Conservation (phyloP, 1,140 invertebrate species). For the Formica selysi region DNA sequence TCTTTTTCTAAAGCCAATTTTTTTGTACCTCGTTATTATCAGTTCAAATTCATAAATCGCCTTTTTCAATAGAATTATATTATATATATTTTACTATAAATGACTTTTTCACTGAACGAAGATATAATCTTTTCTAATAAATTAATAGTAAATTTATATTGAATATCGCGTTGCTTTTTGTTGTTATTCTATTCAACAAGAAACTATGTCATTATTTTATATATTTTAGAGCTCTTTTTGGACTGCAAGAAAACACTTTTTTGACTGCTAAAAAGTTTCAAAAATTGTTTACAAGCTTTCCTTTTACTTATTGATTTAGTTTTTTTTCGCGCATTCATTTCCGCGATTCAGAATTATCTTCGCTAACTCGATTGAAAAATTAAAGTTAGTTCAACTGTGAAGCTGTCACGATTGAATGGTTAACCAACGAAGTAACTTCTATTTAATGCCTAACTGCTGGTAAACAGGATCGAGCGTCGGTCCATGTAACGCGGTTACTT, state of each 20-base stretch:
- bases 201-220: neutral
- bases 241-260: neutral
- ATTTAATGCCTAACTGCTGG: slow-evolving; percentile 40
- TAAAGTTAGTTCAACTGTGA: slow-evolving; percentile 1
- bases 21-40: neutral
- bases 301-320: neutral
- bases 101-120: neutral
- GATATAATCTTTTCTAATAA: neutral
- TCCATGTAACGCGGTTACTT: slow-evolving; percentile 62
- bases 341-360: neutral
- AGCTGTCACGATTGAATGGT: slow-evolving; percentile 39
- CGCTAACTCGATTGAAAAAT: slow-evolving; percentile 42
- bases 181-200: neutral
- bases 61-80: neutral
- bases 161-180: neutral
- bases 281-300: neutral
- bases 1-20: too few relatives aligned
- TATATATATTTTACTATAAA: neutral
- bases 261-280: neutral
- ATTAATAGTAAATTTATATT: neutral
- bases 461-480: slow-evolving; percentile 56
- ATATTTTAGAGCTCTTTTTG: neutral
- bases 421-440: slow-evolving; percentile 53
- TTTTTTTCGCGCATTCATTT: neutral
- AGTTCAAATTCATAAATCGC: neutral